Base-by-base conservation (phyloP, 2,888 invertebrate genomes). In the Tetrapedia diversipes region DNA sequence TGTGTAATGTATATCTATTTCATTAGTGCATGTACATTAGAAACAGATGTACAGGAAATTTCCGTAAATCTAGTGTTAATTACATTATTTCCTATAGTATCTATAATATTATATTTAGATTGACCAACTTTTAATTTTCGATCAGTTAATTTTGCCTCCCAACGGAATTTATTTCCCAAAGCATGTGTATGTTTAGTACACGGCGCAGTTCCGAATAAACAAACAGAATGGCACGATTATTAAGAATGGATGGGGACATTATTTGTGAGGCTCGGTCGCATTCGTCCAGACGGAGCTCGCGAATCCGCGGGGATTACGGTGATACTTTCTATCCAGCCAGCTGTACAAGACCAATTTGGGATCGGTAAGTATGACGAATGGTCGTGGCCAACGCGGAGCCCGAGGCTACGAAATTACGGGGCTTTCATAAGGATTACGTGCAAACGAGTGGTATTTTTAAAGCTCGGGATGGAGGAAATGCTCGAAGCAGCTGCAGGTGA, bases 301-400 rank as follows among this genome's bases (percentile, higher is more conserved):
- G 51, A 56, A 71, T 66, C 47, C 56, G 24, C 16, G 34, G 63
- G 39, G 80, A 83, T 83, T 80, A 80, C 53, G 34, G 43, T 39
- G 70, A 78, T 71, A 80, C 60, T 77, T 82, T 70, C 61, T 66
- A 76, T 72, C 61, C 67, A 43, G 67, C 11, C 54, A n/a, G 49
- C 57, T 72, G 51, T 77, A 64, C 77, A 64, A 47, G 78, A 32
- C 75, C 83, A 86, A 86, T 86, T 86, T 81, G 74, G 49, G 73
- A 81, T 83, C 64, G 64, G 66, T 84, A 86, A 87, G 85, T 79
- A 85, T 87, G 86, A 87, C 82, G 79, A 78, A 87, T 81, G 81
- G 60, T 71, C 49, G 47, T 67, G 53, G 51, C 72, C 54, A 61
- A 53, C 54, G 71, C 51, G 77, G 51, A 57, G 71, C 61, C 24